These are phyloP conservation scores for Elephantulus edwardii DNA, from an alignment of 2,113 vertebrate genomes.

Conservation along the genomic window DNA sequence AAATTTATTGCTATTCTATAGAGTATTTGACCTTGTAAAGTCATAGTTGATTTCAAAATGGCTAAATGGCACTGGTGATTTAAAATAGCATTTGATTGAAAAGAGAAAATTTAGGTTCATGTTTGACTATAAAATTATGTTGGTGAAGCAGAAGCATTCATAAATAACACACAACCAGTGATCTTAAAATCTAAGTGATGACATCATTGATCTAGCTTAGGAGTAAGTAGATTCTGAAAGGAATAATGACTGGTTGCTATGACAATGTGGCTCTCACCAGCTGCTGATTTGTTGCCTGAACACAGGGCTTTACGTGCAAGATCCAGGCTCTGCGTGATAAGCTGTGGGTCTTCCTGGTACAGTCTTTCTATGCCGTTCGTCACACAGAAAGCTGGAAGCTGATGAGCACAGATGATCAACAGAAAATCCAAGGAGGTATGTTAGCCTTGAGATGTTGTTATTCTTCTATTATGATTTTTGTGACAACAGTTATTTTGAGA, in stretches of 20 bases:
- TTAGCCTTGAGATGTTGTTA: slow-evolving; percentile 49
- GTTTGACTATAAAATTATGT: slow-evolving; percentile 74
- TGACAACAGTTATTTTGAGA: slow-evolving; percentile 57
- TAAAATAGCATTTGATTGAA: slow-evolving; percentile 72
- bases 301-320: slow-evolving; percentile 92
- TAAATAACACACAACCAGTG: slow-evolving; percentile 77
- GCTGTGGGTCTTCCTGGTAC: slow-evolving; percentile 96
- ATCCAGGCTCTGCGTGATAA: slow-evolving; percentile 89
- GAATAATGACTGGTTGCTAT: slow-evolving; percentile 97
- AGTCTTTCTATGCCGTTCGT: slow-evolving; percentile 96
- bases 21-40: slow-evolving; percentile 88
- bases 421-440: slow-evolving; percentile 94
- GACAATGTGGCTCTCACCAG: slow-evolving; percentile 94
- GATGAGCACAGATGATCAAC: slow-evolving; percentile 89
- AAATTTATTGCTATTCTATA: slow-evolving; percentile 79
- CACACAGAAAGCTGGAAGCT: slow-evolving; percentile 95
- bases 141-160: slow-evolving; percentile 77
- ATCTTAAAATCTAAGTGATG: slow-evolving; percentile 87
- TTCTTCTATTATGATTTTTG: slow-evolving; percentile 55
- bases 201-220: slow-evolving; percentile 92
- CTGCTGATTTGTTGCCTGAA: slow-evolving; percentile 98
- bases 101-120: slow-evolving; percentile 76
- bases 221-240: slow-evolving; percentile 91
- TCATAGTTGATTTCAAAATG: slow-evolving; percentile 82
- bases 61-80: slow-evolving; percentile 74